Conservation (phyloP, 2,797 vertebrate species). For the Rhabdophis nuchalis region DNA sequence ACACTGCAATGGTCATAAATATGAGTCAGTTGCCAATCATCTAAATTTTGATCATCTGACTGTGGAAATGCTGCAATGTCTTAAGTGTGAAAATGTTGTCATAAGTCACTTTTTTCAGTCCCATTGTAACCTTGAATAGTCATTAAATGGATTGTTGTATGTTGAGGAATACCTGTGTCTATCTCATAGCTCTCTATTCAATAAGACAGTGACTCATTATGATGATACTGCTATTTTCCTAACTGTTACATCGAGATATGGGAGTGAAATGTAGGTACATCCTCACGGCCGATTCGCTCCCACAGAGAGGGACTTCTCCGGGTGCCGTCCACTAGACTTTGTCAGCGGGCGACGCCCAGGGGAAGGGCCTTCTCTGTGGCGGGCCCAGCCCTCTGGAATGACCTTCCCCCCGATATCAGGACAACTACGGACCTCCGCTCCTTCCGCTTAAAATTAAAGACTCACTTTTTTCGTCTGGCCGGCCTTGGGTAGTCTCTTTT, state of each 20-base stretch:
- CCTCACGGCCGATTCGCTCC: too few species aligned
- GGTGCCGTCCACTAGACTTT: too few species aligned
- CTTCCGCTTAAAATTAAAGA: too few species aligned
- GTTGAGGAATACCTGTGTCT: background rate
- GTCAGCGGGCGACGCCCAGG: too few species aligned
- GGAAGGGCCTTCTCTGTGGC: too few species aligned
- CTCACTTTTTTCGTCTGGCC: too few species aligned
- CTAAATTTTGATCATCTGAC: background rate
- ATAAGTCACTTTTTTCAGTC: background rate
- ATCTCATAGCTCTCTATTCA: background rate
- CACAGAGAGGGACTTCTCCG: too few species aligned
- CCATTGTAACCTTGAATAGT: background rate
- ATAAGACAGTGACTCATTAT: background rate
- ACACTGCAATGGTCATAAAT: background rate
- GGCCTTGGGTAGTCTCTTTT: too few species aligned
- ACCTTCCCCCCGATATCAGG: too few species aligned
- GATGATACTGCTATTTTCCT: background rate
- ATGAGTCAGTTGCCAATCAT: background rate
- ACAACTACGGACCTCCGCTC: too few species aligned
- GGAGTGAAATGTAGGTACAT: background rate
- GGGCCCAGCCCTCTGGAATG: too few species aligned
- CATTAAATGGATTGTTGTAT: background rate
- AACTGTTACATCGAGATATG: background rate
- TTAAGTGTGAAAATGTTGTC: background rate
- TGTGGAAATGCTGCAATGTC: background rate